Evolutionary conservation across 2,888 invertebrate species (phyloP).

Genomic region (Hydropsyche betteni): DNA sequence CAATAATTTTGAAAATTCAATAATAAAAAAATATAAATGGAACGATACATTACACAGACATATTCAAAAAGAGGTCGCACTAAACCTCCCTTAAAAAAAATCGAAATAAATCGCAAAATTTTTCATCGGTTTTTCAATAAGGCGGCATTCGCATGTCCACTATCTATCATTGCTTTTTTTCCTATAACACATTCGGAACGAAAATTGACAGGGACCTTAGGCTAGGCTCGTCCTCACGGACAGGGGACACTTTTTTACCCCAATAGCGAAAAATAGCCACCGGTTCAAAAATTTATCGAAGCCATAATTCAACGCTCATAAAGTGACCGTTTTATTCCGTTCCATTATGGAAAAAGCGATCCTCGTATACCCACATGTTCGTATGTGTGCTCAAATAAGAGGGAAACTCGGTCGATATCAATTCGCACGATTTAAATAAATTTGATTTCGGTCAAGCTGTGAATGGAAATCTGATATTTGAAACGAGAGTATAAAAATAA

Average conservation of each 20-base stretch:
- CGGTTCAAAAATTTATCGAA: slow-evolving; percentile 41
- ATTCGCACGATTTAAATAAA: too few species aligned
- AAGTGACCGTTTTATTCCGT: slow-evolving; percentile 36
- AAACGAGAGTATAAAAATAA: too few species aligned
- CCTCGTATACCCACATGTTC: neutral
- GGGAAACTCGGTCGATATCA: too few species aligned
- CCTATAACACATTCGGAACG: neutral
- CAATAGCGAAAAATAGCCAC: slow-evolving; percentile 17
- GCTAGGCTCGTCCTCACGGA: slow-evolving; percentile 8
- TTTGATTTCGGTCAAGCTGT: too few species aligned
- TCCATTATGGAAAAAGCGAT: slow-evolving; percentile 14
- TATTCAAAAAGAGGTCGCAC: too few species aligned
- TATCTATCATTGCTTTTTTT: slow-evolving; percentile 28
- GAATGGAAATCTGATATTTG: too few species aligned
- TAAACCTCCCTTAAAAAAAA: too few species aligned
- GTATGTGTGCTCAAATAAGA: too few species aligned
- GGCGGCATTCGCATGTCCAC: slow-evolving; percentile 18
- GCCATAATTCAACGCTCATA: slow-evolving; percentile 39
- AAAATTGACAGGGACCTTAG: slow-evolving; percentile 24
- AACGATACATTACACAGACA: too few species aligned
- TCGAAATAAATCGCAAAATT: slow-evolving; percentile 15
- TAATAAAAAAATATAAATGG: too few species aligned
- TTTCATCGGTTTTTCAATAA: slow-evolving; percentile 31
- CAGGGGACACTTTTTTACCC: slow-evolving; percentile 8
- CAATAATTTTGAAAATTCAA: too few species aligned